Evolutionary conservation across 53 echinoderm and acorn worm genomes (phyloP), one percentile per base, ranked within the genome.

Genomic region (Apostichopus leukothele): DNA sequence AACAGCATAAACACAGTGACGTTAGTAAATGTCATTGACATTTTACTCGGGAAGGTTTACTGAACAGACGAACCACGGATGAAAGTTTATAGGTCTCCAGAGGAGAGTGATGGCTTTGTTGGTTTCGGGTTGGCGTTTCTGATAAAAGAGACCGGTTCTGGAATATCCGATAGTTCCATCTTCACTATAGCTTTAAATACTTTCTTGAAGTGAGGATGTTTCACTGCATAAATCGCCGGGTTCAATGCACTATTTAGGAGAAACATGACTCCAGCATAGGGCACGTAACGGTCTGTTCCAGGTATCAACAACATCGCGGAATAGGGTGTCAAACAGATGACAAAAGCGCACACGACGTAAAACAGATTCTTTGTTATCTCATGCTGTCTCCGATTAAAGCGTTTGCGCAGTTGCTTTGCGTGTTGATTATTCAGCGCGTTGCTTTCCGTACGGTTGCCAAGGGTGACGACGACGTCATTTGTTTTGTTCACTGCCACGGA

Each of bases 341-440:
- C 90, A 85, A 95, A 96, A 3, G 93, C 96, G 74, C 93, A 93
- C 26, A 96, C 96, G 21, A 96, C 96, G 75, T 91, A 95, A 78
- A 96, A 96, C n/a, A 95, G 90, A 67, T 96, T 96, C 86, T 93
- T 93, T 26, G 96, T 96, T 68, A 96, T 95, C 60, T 92, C 92
- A 1, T 95, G 88, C 66, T 96, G 95, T 23, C 92, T 86, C 86
- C 75, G 90, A 73, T 93, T 96, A 74, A 95, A 86, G 50, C 93
- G 93, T 60, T 89, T 91, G 76, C 86, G 88, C 22, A 90, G 90
- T 51, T 89, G 86, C 25, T 73, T 86, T 3, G 55, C 74, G 16
- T 71, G 73, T 22, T 71, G 73, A 7, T 86, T 54, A 20, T 86
- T 86, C 27, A 73, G 55, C 52, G 86, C 86, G 51, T 71, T 74